Evolutionary conservation across 2,888 invertebrate genomes (phyloP), one percentile per base, ranked within the genome.

Genomic region (Ectobius pallidus): DNA sequence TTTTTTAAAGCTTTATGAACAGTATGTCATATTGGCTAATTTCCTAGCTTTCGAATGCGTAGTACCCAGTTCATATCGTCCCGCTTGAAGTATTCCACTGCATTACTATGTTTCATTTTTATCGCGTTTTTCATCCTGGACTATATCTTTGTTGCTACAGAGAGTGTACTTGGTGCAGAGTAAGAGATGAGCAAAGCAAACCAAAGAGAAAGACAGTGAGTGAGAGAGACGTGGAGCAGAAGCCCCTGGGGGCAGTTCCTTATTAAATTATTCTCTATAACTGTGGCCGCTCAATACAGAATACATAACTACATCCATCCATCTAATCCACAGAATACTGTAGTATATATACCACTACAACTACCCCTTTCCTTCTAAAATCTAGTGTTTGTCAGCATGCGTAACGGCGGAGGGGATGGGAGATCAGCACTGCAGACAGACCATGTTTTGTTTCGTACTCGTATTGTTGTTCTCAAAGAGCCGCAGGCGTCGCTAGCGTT

Each of bases 231-330:
- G 30, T 34, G 30, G 27, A 58, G 58, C 1, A 25, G 30, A 58
- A n/a, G 2, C 58, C 58, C 30, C n/a, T 27, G 30, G 46, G 65
- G 44, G 27, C 44, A 44, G 30, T 25, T 65, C 65, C 27, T 65
- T 65, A 65, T 65, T 65, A 65, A 65, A 65, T 65, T 65, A 65
- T 46, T 46, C 65, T 65, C 46, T 65, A 20, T 44, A 65, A 65
- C 65, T 65, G 65, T 25, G 55, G 65, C n/a, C 42, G 65, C 25
- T 65, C 42, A 65, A 65, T 65, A 65, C 44, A 65, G 65, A 44
- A 65, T 27, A 55, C 46, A 7, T 46, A 46, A 46, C 55, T 27
- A 55, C 55, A 55, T 27, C 55, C 65, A 65, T 65, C 62, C 44
- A 65, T 65, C 65, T 65, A 65, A 65, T 65, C 63, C 63, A 65